Evolutionary conservation across 2,113 vertebrate genomes (phyloP).

Genomic region (Dolichotis patagonum): DNA sequence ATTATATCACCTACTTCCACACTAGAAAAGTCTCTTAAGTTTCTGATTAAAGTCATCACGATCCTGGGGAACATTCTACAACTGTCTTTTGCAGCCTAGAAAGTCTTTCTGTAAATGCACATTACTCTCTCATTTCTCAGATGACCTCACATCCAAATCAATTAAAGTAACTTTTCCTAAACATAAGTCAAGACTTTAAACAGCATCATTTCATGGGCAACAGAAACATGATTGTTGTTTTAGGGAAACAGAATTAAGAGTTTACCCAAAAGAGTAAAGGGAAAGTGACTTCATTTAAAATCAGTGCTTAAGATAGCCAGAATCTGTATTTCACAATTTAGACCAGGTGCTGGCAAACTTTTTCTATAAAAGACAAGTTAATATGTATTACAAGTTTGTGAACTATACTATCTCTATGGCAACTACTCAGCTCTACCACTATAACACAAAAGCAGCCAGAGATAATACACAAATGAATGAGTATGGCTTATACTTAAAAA

Average conservation of each 20-base stretch:
- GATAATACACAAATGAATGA: background rate
- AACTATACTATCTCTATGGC: background rate
- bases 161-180: slow-evolving; percentile 40
- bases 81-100: background rate
- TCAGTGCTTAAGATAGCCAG: background rate
- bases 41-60: background rate
- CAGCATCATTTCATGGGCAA: slow-evolving; percentile 19
- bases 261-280: slow-evolving; percentile 31
- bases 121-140: slow-evolving; percentile 8
- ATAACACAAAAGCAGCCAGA: background rate
- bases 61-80: background rate
- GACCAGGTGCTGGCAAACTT: slow-evolving; percentile 21
- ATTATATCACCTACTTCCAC: background rate
- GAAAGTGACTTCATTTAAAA: slow-evolving; percentile 56
- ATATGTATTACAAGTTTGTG: slow-evolving; percentile 23
- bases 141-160: background rate
- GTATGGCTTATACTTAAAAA: background rate
- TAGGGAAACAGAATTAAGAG: slow-evolving; percentile 42
- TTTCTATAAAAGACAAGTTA: slow-evolving; percentile 34
- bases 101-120: background rate
- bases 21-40: slow-evolving; percentile 28
- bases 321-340: slow-evolving; percentile 53
- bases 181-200: background rate
- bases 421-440: slow-evolving; percentile 18
- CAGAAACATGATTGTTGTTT: slow-evolving; percentile 26